A percentile compares a stretch with the other conserved stretches of the same genome.
These are phyloP conservation scores for Drosophila setifemur DNA, from an alignment of 1,140 invertebrate genomes.

Conservation along the genomic window DNA sequence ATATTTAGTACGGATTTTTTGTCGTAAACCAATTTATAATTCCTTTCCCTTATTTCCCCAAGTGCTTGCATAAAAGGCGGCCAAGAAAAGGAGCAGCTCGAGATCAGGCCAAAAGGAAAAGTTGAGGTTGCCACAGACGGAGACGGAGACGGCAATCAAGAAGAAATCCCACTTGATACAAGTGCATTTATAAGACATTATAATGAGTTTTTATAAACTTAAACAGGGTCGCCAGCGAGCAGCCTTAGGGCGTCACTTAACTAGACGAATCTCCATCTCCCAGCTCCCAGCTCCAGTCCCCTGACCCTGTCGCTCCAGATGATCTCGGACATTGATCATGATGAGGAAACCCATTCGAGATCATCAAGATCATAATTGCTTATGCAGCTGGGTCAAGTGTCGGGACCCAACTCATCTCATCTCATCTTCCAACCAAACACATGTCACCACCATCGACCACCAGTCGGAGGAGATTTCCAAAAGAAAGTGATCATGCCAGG, in stretches of 20 bases:
- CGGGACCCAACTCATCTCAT: slow-evolving; percentile 24
- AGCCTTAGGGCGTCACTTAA: slow-evolving; percentile 76
- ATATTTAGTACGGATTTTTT: too few species aligned
- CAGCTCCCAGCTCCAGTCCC: neutral
- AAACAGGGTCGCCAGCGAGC: slow-evolving; percentile 66
- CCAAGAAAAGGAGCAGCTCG: slow-evolving; percentile 41
- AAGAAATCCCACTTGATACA: slow-evolving; percentile 81
- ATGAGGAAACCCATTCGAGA: slow-evolving; percentile 38
- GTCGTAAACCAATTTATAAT: neutral
- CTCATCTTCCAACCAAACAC: slow-evolving; percentile 29
- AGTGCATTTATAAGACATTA: slow-evolving; percentile 81
- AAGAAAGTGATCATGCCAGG: slow-evolving; percentile 67
- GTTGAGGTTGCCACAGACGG: slow-evolving; percentile 9
- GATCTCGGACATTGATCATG: slow-evolving; percentile 67
- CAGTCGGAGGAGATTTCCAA: slow-evolving; percentile 8
- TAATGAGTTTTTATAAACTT: slow-evolving; percentile 82
- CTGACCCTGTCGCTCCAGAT: slow-evolving; percentile 23
- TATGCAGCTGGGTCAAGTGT: slow-evolving; percentile 65
- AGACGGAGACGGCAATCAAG: slow-evolving; percentile 59
- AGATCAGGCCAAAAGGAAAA: slow-evolving; percentile 24
- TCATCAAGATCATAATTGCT: slow-evolving; percentile 64
- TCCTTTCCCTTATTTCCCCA: neutral
- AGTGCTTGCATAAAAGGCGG: slow-evolving; percentile 6
- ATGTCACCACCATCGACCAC: slow-evolving; percentile 55
- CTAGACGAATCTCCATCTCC: slow-evolving; percentile 43